Base-by-base conservation (phyloP, 2,113 vertebrate genomes). In the Excalfactoria chinensis region DNA sequence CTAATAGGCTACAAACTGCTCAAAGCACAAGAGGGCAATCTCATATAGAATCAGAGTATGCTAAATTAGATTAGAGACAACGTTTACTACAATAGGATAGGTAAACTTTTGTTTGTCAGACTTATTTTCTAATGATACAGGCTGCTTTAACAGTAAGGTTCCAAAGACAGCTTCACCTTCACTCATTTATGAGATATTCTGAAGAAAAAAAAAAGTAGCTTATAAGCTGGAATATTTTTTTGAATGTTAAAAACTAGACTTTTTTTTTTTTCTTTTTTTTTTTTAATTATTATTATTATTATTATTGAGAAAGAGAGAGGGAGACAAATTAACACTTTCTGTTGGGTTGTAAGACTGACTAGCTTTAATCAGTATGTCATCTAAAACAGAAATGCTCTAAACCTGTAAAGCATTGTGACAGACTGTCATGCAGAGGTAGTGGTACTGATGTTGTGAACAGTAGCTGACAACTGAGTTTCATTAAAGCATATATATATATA, bases 31-130 rank as follows among this genome's bases (percentile, higher is more conserved):
- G 6, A 81, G 78, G 17, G 2, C 1, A 78, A 63, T 4, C 2
- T 67, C 44, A 41, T 20, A 21, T 8, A 19, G 22, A 9, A 2
- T 9, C 23, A 68, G n/a, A 28, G 28, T 44, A 59, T 13, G n/a
- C 30, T 35, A 48, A 66, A 89, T 60, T 49, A 86, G 3, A 40
- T 41, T 37, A 41, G 10, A 55, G 12, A 40, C 51, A 37, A 35
- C 7, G 30, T 48, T 43, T 4, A 5, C 15, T 55, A 13, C 16
- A 81, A 41, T 2, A 46, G 10, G 77, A 51, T 7, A 63, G 14
- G 55, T 28, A 2, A 7, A 7, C 5, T 26, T 60, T 60, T 49
- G 8, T 58, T 71, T 5, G 0, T 8, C 21, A 70, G 11, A 3
- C 20, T 80, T 59, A 55, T 76, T 70, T 88, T 80, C 6, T 37